Evolutionary conservation across 2,113 vertebrate genomes (phyloP), one percentile per base, ranked within the genome.

Genomic region (Ranitomeya imitator): DNA sequence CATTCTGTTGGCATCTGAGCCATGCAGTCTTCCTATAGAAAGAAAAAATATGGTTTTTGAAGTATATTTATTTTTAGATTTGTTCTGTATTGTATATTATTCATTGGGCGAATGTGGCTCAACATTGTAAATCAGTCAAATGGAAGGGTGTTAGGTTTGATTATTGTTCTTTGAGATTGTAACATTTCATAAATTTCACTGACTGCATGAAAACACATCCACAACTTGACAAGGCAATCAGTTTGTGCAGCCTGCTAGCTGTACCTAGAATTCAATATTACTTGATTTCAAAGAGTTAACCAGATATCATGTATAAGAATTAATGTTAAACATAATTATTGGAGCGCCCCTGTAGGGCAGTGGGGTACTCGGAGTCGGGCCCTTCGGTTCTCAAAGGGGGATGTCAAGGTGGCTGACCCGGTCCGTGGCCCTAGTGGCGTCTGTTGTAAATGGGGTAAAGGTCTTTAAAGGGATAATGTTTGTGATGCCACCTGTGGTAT

Each of bases 111-210:
- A 45, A 37, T 74, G 45, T 51, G 37, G 71, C 71, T 74, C 31
- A 14, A 16, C 71, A 45, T 37, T 37, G 31, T 74, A 74, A 74
- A 74, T 74, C 71, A 19, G 71, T 74, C 71, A 74, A 15, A 74
- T 74, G 71, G 71, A 45, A 37, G 31, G 31, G 71, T 45, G 71
- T 74, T 74, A 74, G 71, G 26, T 51, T 74, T 74, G 6, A 74
- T 45, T 74, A 74, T 74, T 74, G 71, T 74, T 45, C 71, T 74
- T 45, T 74, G 71, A 74, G 71, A 45, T 31, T 74, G 71, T 74
- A 74, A 74, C 31, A 45, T 45, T 74, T 74, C 71, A 74, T 74
- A 74, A 74, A 74, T 74, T 74, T 74, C 31, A 74, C 31, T 15
- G 31, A 74, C 71, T 45, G 37, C 71, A 74, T 74, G 45, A 8